These are phyloP conservation scores for Delphinus delphis DNA, from an alignment of 2,113 vertebrate genomes.

Conservation along the genomic window DNA sequence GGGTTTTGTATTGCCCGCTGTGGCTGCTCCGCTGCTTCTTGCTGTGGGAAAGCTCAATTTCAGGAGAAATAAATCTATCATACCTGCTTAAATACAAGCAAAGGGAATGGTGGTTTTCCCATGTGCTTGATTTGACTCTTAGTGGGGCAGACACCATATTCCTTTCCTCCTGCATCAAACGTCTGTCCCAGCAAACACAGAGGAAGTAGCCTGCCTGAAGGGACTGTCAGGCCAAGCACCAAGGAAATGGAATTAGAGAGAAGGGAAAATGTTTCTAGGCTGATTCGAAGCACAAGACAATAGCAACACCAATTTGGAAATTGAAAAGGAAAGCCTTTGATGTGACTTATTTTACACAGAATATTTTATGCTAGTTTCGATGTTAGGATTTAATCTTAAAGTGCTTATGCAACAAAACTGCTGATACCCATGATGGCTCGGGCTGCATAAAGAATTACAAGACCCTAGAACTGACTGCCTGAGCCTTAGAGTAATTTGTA, in stretches of 20 bases:
- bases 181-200: neutral
- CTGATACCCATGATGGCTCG: neutral
- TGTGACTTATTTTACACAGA: neutral
- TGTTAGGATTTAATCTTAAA: conserved; percentile 3
- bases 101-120: neutral
- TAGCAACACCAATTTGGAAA: neutral
- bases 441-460: neutral
- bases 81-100: neutral
- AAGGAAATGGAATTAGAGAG: neutral
- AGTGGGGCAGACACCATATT: neutral
- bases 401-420: neutral
- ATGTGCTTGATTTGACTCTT: neutral
- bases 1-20: neutral
- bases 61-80: neutral
- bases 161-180: neutral
- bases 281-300: neutral
- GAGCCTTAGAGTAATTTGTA: conserved; percentile 11
- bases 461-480: neutral
- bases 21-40: neutral
- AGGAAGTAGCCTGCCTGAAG: neutral
- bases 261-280: neutral
- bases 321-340: neutral
- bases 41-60: neutral
- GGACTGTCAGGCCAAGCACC: neutral
- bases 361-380: conserved; percentile 31